A percentile compares a stretch with the other conserved stretches of the same genome.
Evolutionary conservation across 2,888 invertebrate genomes (phyloP).

Genomic region (Lutraria lutraria): DNA sequence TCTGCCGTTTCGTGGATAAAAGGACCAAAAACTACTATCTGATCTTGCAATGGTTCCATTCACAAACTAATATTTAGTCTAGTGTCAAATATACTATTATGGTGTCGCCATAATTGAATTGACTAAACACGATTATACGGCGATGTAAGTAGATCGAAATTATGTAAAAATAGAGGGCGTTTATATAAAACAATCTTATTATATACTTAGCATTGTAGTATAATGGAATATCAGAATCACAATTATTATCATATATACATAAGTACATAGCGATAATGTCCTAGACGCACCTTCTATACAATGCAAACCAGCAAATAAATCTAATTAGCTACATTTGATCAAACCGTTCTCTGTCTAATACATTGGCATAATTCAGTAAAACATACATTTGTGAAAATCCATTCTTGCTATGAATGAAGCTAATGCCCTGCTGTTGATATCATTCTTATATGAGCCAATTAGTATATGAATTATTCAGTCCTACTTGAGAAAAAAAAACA

Average conservation of each 20-base stretch:
- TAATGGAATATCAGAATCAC: not conserved
- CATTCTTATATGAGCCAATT: not conserved
- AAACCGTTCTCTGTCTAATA: not conserved
- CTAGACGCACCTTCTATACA: not conserved
- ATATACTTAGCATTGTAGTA: not conserved
- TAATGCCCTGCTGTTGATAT: not conserved
- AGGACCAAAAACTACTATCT: too few species aligned
- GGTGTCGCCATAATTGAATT: too few species aligned
- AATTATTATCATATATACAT: not conserved
- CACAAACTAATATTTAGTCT: too few species aligned
- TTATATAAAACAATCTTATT: not conserved
- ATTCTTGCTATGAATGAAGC: not conserved
- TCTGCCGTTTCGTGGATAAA: too few species aligned
- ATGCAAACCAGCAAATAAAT: not conserved
- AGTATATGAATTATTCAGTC: conserved; percentile 17
- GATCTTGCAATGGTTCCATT: too few species aligned
- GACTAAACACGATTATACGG: too few species aligned
- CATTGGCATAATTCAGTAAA: not conserved
- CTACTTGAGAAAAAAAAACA: not conserved
- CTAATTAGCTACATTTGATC: not conserved
- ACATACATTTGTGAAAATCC: not conserved
- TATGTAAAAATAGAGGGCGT: not conserved
- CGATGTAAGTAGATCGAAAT: too few species aligned
- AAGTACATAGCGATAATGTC: not conserved
- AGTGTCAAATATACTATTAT: too few species aligned